A percentile compares a stretch with the other conserved stretches of the same genome.
Evolutionary conservation across 2,113 vertebrate genomes (phyloP).

Genomic region (Panthera tigris): DNA sequence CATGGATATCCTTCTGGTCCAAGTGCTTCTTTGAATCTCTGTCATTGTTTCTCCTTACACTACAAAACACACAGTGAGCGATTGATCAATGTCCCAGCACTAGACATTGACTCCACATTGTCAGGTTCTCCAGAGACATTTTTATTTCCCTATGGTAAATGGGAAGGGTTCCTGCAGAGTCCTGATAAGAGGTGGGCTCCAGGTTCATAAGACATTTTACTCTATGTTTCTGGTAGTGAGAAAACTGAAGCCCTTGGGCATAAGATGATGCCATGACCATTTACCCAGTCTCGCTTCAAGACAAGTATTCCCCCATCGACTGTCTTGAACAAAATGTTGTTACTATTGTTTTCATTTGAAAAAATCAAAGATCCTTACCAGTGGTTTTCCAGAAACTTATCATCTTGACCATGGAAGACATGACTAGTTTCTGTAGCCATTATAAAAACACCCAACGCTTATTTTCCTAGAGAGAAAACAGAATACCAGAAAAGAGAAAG

Average conservation of each 20-base stretch:
- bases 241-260: background rate
- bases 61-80: slow-evolving; percentile 70
- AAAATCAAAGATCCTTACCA: slow-evolving; percentile 75
- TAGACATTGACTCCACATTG: fast-evolving
- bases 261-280: background rate
- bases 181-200: background rate
- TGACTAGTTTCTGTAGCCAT: slow-evolving; percentile 40
- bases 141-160: background rate
- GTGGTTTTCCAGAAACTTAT: slow-evolving; percentile 59
- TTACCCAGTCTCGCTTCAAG: background rate
- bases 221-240: background rate
- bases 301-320: background rate
- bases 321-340: background rate
- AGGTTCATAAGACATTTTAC: background rate
- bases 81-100: background rate
- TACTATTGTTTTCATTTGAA: background rate
- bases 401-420: slow-evolving; percentile 51
- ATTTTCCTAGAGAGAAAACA: background rate
- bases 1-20: background rate
- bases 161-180: background rate
- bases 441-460: background rate
- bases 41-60: slow-evolving; percentile 45
- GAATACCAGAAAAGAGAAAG: background rate
- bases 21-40: background rate
- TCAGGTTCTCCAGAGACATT: background rate